A percentile compares a stretch with the other conserved stretches of the same genome.
phyloP scores from a whole-genome alignment of 1,140 invertebrate species.

The Drosophila baimaii region DNA sequence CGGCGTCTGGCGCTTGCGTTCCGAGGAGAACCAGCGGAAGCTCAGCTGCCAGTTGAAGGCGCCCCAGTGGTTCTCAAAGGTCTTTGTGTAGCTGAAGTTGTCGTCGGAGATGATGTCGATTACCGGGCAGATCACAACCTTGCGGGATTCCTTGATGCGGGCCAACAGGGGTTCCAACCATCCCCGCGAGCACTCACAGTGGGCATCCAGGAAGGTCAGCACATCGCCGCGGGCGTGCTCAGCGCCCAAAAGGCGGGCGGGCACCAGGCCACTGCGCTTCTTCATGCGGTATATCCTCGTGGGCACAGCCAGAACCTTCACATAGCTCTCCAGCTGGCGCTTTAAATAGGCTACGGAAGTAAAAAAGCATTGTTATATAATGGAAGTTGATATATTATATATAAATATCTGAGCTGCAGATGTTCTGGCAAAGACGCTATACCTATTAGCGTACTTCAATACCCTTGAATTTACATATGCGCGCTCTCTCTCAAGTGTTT shows the following conservation, averaged over 20 bases:
- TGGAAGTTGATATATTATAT: no score
- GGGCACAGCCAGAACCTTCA: slow-evolving; percentile 88
- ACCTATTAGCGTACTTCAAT: no score
- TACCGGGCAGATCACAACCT: slow-evolving; percentile 94
- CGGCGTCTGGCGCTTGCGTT: slow-evolving; percentile 47
- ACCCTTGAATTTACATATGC: no score
- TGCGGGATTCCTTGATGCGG: slow-evolving; percentile 89
- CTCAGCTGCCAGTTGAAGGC: slow-evolving; percentile 99
- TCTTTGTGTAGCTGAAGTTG: slow-evolving; percentile 94
- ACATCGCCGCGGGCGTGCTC: slow-evolving; percentile 90
- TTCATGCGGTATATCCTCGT: slow-evolving; percentile 89
- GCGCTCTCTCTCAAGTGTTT: no score
- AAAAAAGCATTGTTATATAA: no score
- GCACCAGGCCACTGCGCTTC: slow-evolving; percentile 92
- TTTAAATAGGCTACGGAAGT: slow-evolving; percentile 89
- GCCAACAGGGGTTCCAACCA: slow-evolving; percentile 95
- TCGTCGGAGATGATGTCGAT: slow-evolving; percentile 98
- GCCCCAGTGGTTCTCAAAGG: slow-evolving; percentile 97
- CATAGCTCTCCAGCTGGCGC: slow-evolving; percentile 91
- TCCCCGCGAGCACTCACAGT: slow-evolving; percentile 95
- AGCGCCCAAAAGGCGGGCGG: slow-evolving; percentile 94
- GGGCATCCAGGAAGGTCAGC: slow-evolving; percentile 94
- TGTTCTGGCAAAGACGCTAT: no score
- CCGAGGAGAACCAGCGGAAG: slow-evolving; percentile 87
- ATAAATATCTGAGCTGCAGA: no score